Base-by-base conservation (phyloP, 1,140 invertebrate species). In the Drosophila carrolli region DNA sequence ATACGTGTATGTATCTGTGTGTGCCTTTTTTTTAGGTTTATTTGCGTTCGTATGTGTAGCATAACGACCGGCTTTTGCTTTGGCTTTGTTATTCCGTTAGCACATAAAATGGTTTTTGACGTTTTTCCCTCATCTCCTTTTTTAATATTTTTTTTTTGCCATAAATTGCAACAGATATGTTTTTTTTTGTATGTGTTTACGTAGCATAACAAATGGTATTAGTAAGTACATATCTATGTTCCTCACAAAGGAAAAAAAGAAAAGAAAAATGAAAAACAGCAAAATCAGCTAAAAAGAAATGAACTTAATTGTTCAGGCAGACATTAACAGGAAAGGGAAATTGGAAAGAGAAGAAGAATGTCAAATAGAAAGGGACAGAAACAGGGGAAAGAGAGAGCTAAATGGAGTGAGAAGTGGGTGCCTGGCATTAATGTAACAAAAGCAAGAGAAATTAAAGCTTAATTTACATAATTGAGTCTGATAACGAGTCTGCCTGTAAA, bases 11-110 rank as follows among this genome's bases (percentile, higher is more conserved):
- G 40, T 62, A 29, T 55, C 51, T 48, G 37, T 70, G 54, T 57
- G 29, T 46, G 29, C 19, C 23, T 51, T 29, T 41, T 60, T 40
- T 57, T 56, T 16, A 43, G 44, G 16, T 19, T 46, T 46, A 50
- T 38, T 19, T 43, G 11, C 13, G 14, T 32, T 13, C 38, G n/a
- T 10, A 59, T 44, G 40, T 48, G 48, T 58, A 50, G 56, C 73
- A 59, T 60, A 67, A 67, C 51, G 57, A 66, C 78, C 83, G 83
- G 75, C 80, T 75, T 86, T 86, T 77, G 75, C 73, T 60, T 76
- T 76, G 75, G 66, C 55, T 76, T 77, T 86, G 83, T 86, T 82
- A 86, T 86, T 76, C 74, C 70, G 71, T 86, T 88, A 88, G 80
- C 83, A 82, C 79, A 78, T 83, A 76, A 86, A 86, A 88, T 68